Conservation (phyloP, 64 coral and sea anemone species). For the Pocillopora verrucosa region DNA sequence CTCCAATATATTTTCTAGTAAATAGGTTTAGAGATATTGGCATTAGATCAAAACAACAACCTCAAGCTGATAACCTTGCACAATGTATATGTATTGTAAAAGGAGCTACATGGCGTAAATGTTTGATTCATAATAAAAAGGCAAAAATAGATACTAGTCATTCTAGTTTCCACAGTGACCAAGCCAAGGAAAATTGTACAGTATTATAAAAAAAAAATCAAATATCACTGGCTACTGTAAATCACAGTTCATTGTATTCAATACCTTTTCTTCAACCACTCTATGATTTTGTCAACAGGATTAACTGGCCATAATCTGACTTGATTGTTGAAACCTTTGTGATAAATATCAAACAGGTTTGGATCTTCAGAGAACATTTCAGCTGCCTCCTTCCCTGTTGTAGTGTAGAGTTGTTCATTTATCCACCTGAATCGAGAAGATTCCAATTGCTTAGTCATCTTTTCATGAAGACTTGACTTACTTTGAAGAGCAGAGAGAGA, state of each 20-base stretch:
- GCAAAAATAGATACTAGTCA: too few relatives aligned
- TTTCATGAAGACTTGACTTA: conserved; percentile 69
- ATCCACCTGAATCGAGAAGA: conserved; percentile 94
- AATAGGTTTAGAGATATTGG: too few relatives aligned
- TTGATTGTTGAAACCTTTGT: conserved; percentile 83
- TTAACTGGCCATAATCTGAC: conserved; percentile 92
- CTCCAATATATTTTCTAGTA: too few relatives aligned
- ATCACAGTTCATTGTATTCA: background rate
- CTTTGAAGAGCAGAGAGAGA: background rate
- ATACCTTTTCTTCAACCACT: conserved; percentile 93
- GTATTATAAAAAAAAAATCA: too few relatives aligned
- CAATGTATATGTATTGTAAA: too few relatives aligned
- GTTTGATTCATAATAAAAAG: too few relatives aligned
- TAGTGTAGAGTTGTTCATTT: conserved; percentile 92
- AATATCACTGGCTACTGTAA: too few relatives aligned
- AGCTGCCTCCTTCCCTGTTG: conserved; percentile 73
- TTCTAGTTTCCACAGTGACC: too few relatives aligned
- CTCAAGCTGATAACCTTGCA: too few relatives aligned
- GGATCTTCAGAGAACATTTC: conserved; percentile 74
- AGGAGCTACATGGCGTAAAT: too few relatives aligned
- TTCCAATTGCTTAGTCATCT: conserved; percentile 83
- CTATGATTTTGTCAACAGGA: conserved; percentile 86
- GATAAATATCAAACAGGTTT: conserved; percentile 87
- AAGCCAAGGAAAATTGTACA: too few relatives aligned
- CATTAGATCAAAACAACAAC: too few relatives aligned